Conservation (phyloP, 2,113 vertebrate genomes). For the Panurus biarmicus region DNA sequence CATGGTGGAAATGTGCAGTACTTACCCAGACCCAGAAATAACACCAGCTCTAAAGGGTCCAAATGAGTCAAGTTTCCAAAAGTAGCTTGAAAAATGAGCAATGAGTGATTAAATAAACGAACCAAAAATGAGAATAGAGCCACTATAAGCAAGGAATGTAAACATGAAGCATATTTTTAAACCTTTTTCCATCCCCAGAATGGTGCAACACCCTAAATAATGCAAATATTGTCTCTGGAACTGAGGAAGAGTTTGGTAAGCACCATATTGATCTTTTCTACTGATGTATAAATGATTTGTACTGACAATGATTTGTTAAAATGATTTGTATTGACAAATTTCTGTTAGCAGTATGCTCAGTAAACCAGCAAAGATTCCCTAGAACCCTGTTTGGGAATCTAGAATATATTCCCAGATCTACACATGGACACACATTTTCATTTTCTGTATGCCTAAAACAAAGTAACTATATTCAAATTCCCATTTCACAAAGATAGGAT, state of each 20-base stretch:
- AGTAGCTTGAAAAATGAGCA: slow-evolving; percentile 37
- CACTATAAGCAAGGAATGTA: slow-evolving; percentile 63
- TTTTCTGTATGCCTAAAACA: background rate
- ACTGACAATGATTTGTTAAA: too few species aligned
- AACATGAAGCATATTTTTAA: slow-evolving; percentile 73
- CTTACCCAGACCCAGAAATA: slow-evolving; percentile 21
- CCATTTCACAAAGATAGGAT: background rate
- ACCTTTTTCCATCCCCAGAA: slow-evolving; percentile 61
- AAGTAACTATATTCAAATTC: background rate
- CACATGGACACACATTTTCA: background rate
- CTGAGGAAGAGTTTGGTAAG: background rate
- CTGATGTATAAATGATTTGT: background rate
- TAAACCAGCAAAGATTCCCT: background rate
- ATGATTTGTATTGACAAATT: background rate
- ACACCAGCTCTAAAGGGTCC: background rate
- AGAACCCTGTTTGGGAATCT: background rate
- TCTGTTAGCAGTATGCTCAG: background rate
- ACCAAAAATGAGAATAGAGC: slow-evolving; percentile 48
- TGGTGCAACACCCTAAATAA: slow-evolving; percentile 44
- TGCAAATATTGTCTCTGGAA: background rate
- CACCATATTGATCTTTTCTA: background rate
- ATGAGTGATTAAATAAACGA: slow-evolving; percentile 48
- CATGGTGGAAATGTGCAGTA: background rate
- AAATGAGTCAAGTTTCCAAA: slow-evolving; percentile 26
- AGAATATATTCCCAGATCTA: background rate